Base-by-base conservation (phyloP, 2,113 vertebrate species). In the Rhodinocichla rosea region DNA sequence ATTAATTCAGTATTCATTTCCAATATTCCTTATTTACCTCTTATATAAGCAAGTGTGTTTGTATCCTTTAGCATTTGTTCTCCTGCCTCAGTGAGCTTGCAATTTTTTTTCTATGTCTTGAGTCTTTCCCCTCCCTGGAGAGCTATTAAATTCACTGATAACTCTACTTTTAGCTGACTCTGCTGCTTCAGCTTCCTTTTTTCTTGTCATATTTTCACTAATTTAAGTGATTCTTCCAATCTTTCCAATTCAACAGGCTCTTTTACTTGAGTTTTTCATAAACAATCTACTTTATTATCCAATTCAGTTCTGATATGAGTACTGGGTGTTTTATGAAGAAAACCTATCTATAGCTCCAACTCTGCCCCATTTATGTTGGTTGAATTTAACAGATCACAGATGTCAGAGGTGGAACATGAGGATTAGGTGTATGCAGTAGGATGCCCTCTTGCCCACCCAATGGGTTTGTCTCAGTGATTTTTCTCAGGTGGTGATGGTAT, bases 1-100 rank as follows among this genome's bases (percentile, higher is more conserved):
- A 95, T 90, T 93, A 95, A 90, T 93, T 91, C 67, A 57, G 32
- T 55, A 80, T 92, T 92, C 17, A 64, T 90, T 94, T 94, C 70
- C 50, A 94, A 47, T 60, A 83, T n/a, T 69, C 57, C 45, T 90
- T 84, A 83, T 82, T 96, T 92, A 86, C 82, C 18, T 92, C 70
- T 68, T 83, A 85, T 33, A 57, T 49, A 59, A 86, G n/a, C 37
- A 50, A 82, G 26, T 15, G 6, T 79, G 53, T 85, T 83, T 3
- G 2, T 23, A 56, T 56, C 33, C 62, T 52, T 83, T 93, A 42
- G 37, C 45, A 39, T 87, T 84, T 91, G 24, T 85, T 91, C 49
- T 73, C 37, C 39, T 85, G 49, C 40, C 53, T 85, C 44, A 13
- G 80, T 73, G 23, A 82, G 57, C 21, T 49, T 77, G 63, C 40